Conservation (phyloP, 2,113 vertebrate species). For the Donacobius atricapilla region DNA sequence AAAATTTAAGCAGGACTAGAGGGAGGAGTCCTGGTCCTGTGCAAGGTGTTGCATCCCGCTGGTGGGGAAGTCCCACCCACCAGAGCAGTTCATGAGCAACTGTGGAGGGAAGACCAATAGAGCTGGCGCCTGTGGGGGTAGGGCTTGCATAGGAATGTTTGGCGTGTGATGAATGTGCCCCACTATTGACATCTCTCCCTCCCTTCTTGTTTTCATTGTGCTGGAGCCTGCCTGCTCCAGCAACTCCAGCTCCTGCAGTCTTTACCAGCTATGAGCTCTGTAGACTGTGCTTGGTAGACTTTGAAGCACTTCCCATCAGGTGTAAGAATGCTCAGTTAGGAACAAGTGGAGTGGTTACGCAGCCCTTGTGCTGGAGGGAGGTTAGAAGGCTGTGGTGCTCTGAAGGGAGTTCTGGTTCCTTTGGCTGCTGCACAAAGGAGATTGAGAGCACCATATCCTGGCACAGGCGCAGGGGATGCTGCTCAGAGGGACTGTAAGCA, state of each 20-base stretch:
- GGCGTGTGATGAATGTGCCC: background rate
- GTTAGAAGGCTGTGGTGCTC: background rate
- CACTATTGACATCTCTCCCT: background rate
- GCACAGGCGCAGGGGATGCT: background rate
- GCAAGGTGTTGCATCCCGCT: background rate
- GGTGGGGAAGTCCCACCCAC: background rate
- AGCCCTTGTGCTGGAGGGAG: background rate
- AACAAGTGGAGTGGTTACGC: fast-evolving
- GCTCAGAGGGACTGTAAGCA: background rate
- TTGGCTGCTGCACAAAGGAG: background rate
- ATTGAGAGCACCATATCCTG: background rate
- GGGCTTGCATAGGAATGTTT: background rate
- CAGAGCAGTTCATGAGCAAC: background rate
- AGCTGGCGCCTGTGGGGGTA: background rate
- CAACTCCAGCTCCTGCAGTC: background rate
- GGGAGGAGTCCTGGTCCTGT: background rate
- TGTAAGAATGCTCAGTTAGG: background rate
- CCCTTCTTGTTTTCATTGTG: background rate
- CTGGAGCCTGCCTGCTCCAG: background rate
- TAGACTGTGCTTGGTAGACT: background rate
- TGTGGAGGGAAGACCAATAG: fast-evolving
- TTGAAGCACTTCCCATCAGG: background rate
- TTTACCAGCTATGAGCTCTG: background rate
- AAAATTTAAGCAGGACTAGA: background rate
- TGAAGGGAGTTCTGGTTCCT: background rate